Percentiles rank a stretch among this genome's conserved stretches.
phyloP scores from a whole-genome alignment of 2,113 vertebrate genomes.

The Jacana jacana region DNA sequence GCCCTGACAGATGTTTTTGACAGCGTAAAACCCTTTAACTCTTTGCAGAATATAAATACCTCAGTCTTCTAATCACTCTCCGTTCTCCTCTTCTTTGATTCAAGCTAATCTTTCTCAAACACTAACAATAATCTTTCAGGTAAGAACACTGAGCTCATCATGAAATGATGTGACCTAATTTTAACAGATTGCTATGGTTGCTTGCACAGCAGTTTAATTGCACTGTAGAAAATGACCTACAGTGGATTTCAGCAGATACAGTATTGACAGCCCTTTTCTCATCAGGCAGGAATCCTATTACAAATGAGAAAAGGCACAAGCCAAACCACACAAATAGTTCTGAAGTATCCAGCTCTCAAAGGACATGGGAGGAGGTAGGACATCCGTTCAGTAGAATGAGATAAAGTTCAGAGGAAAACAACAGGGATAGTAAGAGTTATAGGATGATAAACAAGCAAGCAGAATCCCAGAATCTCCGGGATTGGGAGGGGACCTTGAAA shows the following conservation, averaged over 20 bases:
- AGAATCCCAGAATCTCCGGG: no score
- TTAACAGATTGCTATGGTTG: not conserved
- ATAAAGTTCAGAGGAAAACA: not conserved
- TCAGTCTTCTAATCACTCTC: not conserved
- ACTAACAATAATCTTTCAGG: not conserved
- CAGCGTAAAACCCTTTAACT: not conserved
- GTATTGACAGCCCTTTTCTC: not conserved
- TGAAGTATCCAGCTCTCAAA: not conserved
- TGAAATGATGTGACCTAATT: not conserved
- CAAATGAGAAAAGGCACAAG: not conserved
- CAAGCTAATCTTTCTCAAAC: not conserved
- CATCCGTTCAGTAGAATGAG: not conserved
- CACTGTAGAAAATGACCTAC: not conserved
- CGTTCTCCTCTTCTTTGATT: not conserved
- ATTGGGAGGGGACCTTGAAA: no score
- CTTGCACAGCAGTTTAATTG: not conserved
- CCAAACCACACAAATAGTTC: not conserved
- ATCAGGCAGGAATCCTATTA: not conserved
- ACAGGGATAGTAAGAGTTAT: not conserved
- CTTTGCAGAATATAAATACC: not conserved
- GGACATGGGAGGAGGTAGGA: not conserved
- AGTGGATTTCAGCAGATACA: not conserved
- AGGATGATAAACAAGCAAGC: not conserved
- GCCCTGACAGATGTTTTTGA: not conserved
- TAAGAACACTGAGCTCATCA: not conserved